Evolutionary conservation across 2,888 invertebrate genomes (phyloP).

Genomic region (Lordiphosa fenestrarum): DNA sequence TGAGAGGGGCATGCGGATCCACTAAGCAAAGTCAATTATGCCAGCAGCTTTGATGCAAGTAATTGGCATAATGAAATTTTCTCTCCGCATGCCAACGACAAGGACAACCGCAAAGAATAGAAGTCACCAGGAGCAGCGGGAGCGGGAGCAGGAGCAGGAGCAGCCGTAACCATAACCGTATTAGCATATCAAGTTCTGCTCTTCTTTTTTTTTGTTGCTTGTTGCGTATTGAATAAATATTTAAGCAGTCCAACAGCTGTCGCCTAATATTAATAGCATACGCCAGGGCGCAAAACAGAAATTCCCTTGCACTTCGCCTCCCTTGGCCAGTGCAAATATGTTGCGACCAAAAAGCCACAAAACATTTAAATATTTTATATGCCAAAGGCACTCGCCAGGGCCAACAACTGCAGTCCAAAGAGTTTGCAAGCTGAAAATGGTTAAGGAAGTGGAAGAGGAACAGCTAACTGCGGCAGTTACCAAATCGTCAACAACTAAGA

Average conservation of each 20-base stretch:
- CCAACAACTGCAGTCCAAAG: conserved; percentile 41
- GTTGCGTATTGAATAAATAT: conserved; percentile 71
- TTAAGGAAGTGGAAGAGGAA: conserved; percentile 14
- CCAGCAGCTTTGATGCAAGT: conserved; percentile 77
- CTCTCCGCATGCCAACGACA: conserved; percentile 58
- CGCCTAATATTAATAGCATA: conserved; percentile 70
- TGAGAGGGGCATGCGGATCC: conserved; percentile 21
- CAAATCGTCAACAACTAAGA: conserved; percentile 50
- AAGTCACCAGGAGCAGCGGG: conserved; percentile 33
- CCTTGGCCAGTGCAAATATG: conserved; percentile 53
- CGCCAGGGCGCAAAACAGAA: conserved; percentile 41
- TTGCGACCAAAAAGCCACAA: conserved; percentile 56
- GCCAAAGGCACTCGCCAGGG: conserved; percentile 57
- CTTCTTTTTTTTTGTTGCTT: conserved; percentile 2
- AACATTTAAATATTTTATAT: conserved; percentile 73
- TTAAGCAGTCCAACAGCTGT: conserved; percentile 70
- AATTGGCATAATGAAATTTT: conserved; percentile 77
- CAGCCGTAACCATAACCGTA: conserved; percentile 66
- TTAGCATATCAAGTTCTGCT: conserved; percentile 57
- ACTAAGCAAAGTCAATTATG: conserved; percentile 77
- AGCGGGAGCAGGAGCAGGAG: conserved; percentile 3
- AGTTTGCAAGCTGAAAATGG: conserved; percentile 46
- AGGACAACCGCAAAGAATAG: conserved; percentile 73
- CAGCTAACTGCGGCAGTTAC: conserved; percentile 40
- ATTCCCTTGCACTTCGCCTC: background rate